Evolutionary conservation across 2,113 vertebrate genomes (phyloP), one percentile per base, ranked within the genome.

Genomic region (Pterocles gutturalis): DNA sequence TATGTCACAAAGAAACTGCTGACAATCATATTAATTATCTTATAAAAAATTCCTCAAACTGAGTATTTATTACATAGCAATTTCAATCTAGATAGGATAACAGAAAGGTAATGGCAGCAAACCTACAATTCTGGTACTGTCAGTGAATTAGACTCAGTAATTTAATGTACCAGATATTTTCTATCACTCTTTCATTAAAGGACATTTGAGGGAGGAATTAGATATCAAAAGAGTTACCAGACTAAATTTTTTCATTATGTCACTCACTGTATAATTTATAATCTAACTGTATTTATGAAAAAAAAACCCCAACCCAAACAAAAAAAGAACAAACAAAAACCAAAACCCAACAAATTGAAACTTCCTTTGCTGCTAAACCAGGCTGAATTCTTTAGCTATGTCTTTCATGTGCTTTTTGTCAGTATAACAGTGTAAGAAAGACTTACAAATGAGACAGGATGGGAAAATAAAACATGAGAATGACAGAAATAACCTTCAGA

Each of bases 71-170:
- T 75, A 61, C 25, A 43, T 46, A 75, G 51, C 58, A 80, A 53
- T 90, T 96, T 90, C 41, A 71, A 55, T 87, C 65, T 77, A 83
- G 46, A 62, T 43, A 89, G 65, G 48, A 60, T 75, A 94, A 90
- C 58, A 85, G 77, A 87, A 92, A 76, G 31, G 28, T 58, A 90
- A 55, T 25, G 73, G 26, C 33, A 89, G 11, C 80, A 83, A 95
- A 73, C 49, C 43, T 78, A 25, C 10, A 71, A n/a, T 77, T 91
- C 45, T 62, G 51, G 51, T 67, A 46, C 33, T 76, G 17, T 13
- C 34, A 93, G 43, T 26, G 66, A 70, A 54, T 26, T 73, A 21
- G 33, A 84, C 57, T 54, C 22, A 36, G 55, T 67, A 55, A 80
- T 29, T 78, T 65, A 82, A 58, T 61, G 45, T 53, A 62, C 3